These are phyloP conservation scores for Monarcha castaneiventris DNA, from an alignment of 2,113 vertebrate genomes.

Conservation along the genomic window DNA sequence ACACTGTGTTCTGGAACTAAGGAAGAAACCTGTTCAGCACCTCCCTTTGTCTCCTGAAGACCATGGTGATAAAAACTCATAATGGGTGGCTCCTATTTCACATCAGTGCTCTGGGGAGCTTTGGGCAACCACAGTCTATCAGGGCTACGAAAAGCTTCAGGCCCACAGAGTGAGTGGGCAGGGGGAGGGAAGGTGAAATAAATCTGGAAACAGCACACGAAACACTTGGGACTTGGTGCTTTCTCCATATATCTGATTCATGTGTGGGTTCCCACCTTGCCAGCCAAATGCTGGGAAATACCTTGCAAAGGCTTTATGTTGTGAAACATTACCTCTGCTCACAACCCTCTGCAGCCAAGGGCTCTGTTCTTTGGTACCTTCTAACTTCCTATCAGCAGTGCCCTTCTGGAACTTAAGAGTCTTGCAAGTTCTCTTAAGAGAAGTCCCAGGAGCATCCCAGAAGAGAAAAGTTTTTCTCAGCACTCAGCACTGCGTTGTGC, in stretches of 20 bases:
- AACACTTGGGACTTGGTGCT: background rate
- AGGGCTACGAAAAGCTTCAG: background rate
- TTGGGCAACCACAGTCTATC: background rate
- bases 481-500: background rate
- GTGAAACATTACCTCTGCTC: background rate
- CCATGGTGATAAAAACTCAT: background rate
- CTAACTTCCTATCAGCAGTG: background rate
- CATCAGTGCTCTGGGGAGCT: background rate
- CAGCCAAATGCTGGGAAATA: background rate
- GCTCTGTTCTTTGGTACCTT: background rate
- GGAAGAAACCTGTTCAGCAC: background rate
- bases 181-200: background rate
- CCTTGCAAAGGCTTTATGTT: background rate
- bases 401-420: background rate
- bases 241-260: background rate
- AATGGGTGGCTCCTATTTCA: background rate
- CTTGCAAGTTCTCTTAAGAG: background rate
- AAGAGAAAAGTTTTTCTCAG: background rate
- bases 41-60: background rate
- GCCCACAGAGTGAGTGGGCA: background rate
- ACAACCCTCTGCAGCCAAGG: background rate
- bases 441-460: background rate
- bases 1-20: conserved; percentile 88
- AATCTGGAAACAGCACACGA: background rate
- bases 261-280: background rate